phyloP scores from a whole-genome alignment of 2,113 vertebrate genomes.

The Chinchilla lanigera region DNA sequence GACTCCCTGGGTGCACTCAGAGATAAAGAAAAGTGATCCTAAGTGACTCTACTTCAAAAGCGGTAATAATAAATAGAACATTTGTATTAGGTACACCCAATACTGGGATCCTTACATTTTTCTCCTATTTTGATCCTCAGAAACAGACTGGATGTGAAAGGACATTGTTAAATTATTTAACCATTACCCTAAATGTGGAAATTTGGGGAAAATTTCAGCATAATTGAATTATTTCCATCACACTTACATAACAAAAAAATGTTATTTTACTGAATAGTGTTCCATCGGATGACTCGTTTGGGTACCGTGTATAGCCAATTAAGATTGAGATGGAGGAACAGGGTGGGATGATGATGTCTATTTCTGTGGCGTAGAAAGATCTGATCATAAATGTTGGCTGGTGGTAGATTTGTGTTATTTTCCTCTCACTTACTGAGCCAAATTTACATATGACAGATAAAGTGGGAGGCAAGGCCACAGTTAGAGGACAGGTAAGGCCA shows the following conservation, averaged over 20 bases:
- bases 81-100: not conserved
- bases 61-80: not conserved
- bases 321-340: not conserved
- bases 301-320: not conserved
- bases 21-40: not conserved
- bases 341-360: not conserved
- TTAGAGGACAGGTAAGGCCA: not conserved
- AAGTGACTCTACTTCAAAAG: not conserved
- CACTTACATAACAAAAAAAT: not conserved
- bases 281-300: not conserved
- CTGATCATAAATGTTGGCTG: not conserved
- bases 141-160: not conserved
- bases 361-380: not conserved
- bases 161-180: not conserved
- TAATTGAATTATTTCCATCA: not conserved
- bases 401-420: not conserved
- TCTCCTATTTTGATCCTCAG: not conserved
- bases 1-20: not conserved
- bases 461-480: too few relatives aligned
- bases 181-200: not conserved
- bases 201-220: not conserved
- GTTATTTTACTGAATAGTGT: not conserved
- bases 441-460: not conserved
- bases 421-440: not conserved
- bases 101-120: not conserved